Percentiles rank a stretch among this genome's conserved stretches.
Evolutionary conservation across 2,113 vertebrate genomes (phyloP).

Genomic region (Vidua chalybeata): DNA sequence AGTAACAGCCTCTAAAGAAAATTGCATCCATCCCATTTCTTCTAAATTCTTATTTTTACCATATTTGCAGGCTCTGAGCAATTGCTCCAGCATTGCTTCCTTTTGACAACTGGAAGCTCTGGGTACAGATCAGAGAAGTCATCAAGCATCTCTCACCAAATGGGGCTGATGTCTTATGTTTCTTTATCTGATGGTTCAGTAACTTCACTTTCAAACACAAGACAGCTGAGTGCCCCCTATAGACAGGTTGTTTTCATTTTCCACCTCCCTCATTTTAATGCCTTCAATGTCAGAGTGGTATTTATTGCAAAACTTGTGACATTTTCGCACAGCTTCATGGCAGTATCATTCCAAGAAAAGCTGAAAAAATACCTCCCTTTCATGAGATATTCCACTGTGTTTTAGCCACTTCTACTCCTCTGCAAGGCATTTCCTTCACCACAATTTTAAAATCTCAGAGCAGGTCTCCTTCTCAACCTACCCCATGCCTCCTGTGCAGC

Average conservation of each 20-base stretch:
- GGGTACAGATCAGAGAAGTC: not conserved
- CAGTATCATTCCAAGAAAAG: not conserved
- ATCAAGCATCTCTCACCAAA: not conserved
- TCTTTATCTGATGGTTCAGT: not conserved
- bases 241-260: not conserved
- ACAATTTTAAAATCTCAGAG: not conserved
- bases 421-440: not conserved
- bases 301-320: not conserved
- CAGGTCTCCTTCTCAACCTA: not conserved
- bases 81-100: not conserved
- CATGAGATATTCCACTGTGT: not conserved
- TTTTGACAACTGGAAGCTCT: not conserved
- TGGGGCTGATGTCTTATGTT: not conserved
- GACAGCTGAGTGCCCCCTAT: not conserved
- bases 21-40: not conserved
- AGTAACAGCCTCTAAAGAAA: constrained; percentile 45
- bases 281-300: not conserved
- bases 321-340: not conserved
- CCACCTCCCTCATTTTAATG: not conserved
- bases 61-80: constrained; percentile 12
- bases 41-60: not conserved
- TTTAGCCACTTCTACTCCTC: not conserved
- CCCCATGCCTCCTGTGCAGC: fast-evolving
- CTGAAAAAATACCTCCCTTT: not conserved
- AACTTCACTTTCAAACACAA: not conserved